A percentile compares a stretch with the other conserved stretches of the same genome.
Conservation (phyloP, 2,888 invertebrate genomes). For the Tetragonula carbonaria region DNA sequence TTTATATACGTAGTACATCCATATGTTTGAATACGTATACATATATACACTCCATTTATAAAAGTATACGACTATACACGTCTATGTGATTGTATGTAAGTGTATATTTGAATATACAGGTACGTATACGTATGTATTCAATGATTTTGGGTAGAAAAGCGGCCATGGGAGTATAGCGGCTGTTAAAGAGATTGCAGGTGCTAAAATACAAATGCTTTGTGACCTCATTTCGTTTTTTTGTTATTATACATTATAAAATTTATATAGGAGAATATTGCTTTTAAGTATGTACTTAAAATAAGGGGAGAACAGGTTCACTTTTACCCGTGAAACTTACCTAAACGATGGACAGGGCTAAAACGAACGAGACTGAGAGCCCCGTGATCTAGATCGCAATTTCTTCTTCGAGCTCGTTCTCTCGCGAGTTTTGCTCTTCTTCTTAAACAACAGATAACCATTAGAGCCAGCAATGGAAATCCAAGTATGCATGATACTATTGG, state of each 20-base stretch:
- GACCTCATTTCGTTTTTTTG: slow-evolving; percentile 23
- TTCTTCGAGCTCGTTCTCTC: slow-evolving; percentile 91
- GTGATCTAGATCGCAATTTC: slow-evolving; percentile 93
- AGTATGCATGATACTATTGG: slow-evolving; percentile 96
- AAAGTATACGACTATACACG: neutral
- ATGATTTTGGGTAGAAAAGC: slow-evolving; percentile 14
- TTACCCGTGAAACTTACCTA: slow-evolving; percentile 85
- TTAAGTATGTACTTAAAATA: neutral
- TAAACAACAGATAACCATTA: slow-evolving; percentile 94
- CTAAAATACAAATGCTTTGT: slow-evolving; percentile 28
- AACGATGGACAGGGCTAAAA: slow-evolving; percentile 89
- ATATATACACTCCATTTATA: slow-evolving; percentile 11
- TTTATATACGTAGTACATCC: slow-evolving; percentile 44
- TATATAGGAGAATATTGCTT: neutral
- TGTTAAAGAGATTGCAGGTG: slow-evolving; percentile 11
- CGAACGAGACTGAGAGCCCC: slow-evolving; percentile 93
- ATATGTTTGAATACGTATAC: neutral
- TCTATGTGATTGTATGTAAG: neutral
- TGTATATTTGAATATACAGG: neutral
- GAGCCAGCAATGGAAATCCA: slow-evolving; percentile 93
- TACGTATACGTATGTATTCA: slow-evolving; percentile 6
- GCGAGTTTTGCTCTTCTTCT: slow-evolving; percentile 93
- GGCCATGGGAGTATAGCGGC: neutral
- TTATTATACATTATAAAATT: neutral
- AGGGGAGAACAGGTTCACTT: neutral